Conservation (phyloP, 2,113 vertebrate genomes). For the Labeo catla region DNA sequence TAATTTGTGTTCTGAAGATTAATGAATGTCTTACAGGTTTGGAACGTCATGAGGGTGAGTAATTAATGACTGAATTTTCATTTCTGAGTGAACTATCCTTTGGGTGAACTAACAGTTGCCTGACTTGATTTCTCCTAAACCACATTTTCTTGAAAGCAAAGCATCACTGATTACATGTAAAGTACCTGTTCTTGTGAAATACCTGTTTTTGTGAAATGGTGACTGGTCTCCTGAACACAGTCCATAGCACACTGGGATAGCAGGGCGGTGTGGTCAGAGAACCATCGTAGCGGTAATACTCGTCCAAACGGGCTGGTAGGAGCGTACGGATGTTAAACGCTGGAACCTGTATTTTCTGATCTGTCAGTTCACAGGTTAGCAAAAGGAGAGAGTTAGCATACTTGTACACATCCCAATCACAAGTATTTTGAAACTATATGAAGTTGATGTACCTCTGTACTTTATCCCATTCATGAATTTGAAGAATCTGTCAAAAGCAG, state of each 20-base stretch:
- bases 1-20: too few species aligned
- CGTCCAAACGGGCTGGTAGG: conserved; percentile 81
- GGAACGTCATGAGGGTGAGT: too few species aligned
- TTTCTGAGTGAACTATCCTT: too few species aligned
- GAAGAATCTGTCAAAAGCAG: conserved; percentile 86
- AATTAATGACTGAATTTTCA: too few species aligned
- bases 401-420: background rate
- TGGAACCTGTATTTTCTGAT: conserved; percentile 78
- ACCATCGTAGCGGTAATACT: conserved; percentile 91
- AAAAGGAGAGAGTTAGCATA: background rate
- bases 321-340: conserved; percentile 84
- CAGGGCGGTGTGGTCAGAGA: conserved; percentile 97
- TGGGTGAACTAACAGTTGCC: background rate
- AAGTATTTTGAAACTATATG: background rate
- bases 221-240: conserved; percentile 84
- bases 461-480: conserved; percentile 82
- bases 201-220: conserved; percentile 89
- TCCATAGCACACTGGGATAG: conserved; percentile 92
- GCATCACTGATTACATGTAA: too few species aligned
- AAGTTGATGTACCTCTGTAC: conserved; percentile 81
- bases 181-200: conserved; percentile 88
- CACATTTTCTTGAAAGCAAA: background rate
- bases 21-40: too few species aligned
- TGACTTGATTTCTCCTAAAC: background rate
- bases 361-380: conserved; percentile 66